phyloP scores from a whole-genome alignment of 2,888 invertebrate genomes.

The Drosophila kokeensis region DNA sequence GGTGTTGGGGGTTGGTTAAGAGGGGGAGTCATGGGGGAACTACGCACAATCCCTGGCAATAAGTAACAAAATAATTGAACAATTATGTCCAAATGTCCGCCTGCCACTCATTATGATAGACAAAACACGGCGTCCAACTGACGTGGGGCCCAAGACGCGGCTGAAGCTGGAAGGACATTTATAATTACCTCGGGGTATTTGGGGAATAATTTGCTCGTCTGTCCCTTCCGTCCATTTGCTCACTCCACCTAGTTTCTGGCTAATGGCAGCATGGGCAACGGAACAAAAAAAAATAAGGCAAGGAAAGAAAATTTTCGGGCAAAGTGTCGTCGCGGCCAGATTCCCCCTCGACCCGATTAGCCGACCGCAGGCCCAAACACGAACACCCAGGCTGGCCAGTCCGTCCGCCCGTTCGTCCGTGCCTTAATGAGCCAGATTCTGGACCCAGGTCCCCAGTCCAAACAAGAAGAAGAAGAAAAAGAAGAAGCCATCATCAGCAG shows the following conservation, averaged over 20 bases:
- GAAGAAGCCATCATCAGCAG: slow-evolving; percentile 80
- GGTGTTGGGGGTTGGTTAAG: neutral
- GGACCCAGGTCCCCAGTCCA: slow-evolving; percentile 15
- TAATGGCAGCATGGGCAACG: slow-evolving; percentile 57
- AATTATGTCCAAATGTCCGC: slow-evolving; percentile 83
- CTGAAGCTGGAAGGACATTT: slow-evolving; percentile 77
- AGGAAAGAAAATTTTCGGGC: slow-evolving; percentile 35
- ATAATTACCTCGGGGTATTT: slow-evolving; percentile 83
- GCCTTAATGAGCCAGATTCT: slow-evolving; percentile 80
- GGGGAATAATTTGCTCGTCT: slow-evolving; percentile 74
- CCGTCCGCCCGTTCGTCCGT: slow-evolving; percentile 21
- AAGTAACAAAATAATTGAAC: slow-evolving; percentile 83
- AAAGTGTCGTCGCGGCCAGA: slow-evolving; percentile 64
- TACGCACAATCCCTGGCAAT: slow-evolving; percentile 46
- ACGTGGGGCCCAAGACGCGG: slow-evolving; percentile 57
- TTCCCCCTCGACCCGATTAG: slow-evolving; percentile 38
- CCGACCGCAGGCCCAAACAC: slow-evolving; percentile 45
- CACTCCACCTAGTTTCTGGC: slow-evolving; percentile 27
- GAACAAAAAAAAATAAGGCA: slow-evolving; percentile 3
- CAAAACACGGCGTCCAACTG: slow-evolving; percentile 66
- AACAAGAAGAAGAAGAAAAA: neutral
- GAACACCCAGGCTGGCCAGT: slow-evolving; percentile 61
- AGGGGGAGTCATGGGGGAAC: neutral
- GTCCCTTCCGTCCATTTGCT: slow-evolving; percentile 43
- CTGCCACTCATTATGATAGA: slow-evolving; percentile 83